A percentile compares a stretch with the other conserved stretches of the same genome.
Conservation (phyloP, 1,140 invertebrate species). For the Tetragonula clypearis region DNA sequence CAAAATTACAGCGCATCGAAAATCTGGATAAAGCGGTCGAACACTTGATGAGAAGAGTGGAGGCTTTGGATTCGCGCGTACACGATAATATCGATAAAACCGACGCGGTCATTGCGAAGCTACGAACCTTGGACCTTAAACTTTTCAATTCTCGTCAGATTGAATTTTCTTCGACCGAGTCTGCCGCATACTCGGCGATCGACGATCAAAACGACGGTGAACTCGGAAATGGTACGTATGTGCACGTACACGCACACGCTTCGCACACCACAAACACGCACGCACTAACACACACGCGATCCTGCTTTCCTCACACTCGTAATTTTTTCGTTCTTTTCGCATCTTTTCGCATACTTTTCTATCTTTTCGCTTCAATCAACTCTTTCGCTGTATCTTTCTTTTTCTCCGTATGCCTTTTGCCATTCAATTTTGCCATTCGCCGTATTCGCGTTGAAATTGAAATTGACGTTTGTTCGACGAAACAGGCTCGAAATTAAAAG, state of each 20-base stretch:
- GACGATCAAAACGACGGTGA: slow-evolving; percentile 69
- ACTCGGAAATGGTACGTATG: slow-evolving; percentile 61
- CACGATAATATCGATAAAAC: slow-evolving; percentile 93
- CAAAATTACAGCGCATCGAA: slow-evolving; percentile 92
- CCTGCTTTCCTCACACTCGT: neutral
- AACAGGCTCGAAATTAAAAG: slow-evolving; percentile 73
- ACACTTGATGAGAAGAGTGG: slow-evolving; percentile 91
- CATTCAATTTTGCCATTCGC: neutral
- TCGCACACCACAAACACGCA: too few relatives aligned
- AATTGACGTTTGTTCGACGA: neutral
- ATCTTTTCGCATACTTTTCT: neutral
- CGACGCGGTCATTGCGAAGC: slow-evolving; percentile 89
- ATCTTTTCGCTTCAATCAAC: neutral
- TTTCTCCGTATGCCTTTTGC: neutral
- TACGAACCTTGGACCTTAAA: slow-evolving; percentile 87
- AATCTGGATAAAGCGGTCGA: slow-evolving; percentile 93
- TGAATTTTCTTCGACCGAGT: slow-evolving; percentile 64
- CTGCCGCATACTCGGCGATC: slow-evolving; percentile 58
- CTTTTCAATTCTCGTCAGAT: slow-evolving; percentile 83
- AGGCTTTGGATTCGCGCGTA: slow-evolving; percentile 89
- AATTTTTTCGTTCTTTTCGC: neutral
- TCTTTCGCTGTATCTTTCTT: too few relatives aligned
- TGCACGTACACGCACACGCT: neutral
- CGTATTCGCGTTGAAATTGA: too few relatives aligned
- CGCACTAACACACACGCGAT: too few relatives aligned